Base-by-base conservation (phyloP, 2,113 vertebrate genomes). In the Thamnaconus septentrionalis region DNA sequence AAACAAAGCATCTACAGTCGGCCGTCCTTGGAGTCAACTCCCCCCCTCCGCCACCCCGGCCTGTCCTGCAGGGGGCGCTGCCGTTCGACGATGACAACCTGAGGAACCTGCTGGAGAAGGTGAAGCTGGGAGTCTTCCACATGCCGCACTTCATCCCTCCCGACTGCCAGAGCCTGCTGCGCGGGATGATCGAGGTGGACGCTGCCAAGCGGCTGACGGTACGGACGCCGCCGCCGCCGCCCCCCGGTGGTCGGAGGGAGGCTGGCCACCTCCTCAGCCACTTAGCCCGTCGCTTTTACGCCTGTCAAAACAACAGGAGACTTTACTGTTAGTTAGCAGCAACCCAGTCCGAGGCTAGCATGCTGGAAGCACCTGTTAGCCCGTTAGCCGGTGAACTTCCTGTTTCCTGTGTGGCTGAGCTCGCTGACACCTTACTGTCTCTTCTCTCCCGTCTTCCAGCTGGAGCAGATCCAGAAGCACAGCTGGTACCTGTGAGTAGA, bases 381-480 rank as follows among this genome's bases (percentile, higher is more conserved):
- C 18, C 18, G 18, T 31, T 31, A 31, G 18, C 18, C 18, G 18
- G 18, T 31, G 18, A 31, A 31, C 18, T 31, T 31, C 18, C 18
- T 31, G 18, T 31, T 45, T 7, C 44, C 5, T 45, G 44, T 45
- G 9, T 49, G 47, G 8, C 5, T 9, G 4, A 7, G 9, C 3
- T 10, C 9, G 6, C 47, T 49, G 47, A 9, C 12, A n/a, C 6
- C 3, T 31, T 31, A 31, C 18, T 49, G 4, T 49, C 51, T 71
- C 11, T 52, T 58, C 61, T 68, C 66, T 61, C 90, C 87, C 89
- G 10, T 72, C 78, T 92, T 91, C 69, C 94, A 99, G 97, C 91
- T 99, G 89, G 97, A 99, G 91, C 95, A 96, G 92, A 98, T 99
- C 92, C 97, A 99, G 94, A 98, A 98, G 93, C 97, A 99, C 89